These are phyloP conservation scores for Drosophila sordidula DNA, from an alignment of 2,888 invertebrate genomes.

Conservation along the genomic window DNA sequence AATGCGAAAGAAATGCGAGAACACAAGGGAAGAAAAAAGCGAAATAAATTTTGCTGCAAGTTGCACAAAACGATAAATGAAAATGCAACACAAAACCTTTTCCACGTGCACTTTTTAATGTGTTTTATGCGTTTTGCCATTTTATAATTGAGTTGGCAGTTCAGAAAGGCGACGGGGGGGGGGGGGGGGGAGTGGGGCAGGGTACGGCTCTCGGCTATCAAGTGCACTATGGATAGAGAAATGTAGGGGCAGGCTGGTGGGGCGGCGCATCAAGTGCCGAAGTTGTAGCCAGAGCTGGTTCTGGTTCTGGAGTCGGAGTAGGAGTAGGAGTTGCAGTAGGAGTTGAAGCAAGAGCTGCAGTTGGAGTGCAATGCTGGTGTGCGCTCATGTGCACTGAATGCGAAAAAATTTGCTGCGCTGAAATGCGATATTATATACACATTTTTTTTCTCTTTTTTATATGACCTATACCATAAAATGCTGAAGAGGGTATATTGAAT, in stretches of 20 bases:
- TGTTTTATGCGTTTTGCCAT: slow-evolving; percentile 76
- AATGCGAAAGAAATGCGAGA: slow-evolving; percentile 33
- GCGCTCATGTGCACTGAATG: slow-evolving; percentile 76
- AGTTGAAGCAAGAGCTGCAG: slow-evolving; percentile 28
- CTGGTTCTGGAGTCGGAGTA: slow-evolving; percentile 21
- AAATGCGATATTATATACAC: slow-evolving; percentile 63
- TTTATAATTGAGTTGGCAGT: slow-evolving; percentile 77
- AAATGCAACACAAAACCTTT: slow-evolving; percentile 66
- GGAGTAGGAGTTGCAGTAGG: slow-evolving; percentile 21
- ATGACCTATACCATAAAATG: slow-evolving; percentile 11
- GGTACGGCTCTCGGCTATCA: slow-evolving; percentile 27
- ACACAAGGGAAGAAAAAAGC: slow-evolving; percentile 24
- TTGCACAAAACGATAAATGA: slow-evolving; percentile 63
- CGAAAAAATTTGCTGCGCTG: slow-evolving; percentile 63
- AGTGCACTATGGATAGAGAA: slow-evolving; percentile 25
- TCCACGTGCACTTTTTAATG: slow-evolving; percentile 74
- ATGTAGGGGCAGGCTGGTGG: neutral
- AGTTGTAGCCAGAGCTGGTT: slow-evolving; percentile 20
- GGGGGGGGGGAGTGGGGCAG: too few relatives aligned
- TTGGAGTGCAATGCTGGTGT: slow-evolving; percentile 39
- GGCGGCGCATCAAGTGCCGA: slow-evolving; percentile 7
- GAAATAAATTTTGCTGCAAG: slow-evolving; percentile 56
- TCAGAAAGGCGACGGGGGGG: slow-evolving; percentile 13
- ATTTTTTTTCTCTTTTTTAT: slow-evolving; percentile 4
- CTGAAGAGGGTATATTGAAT: slow-evolving; percentile 32